Evolutionary conservation across 2,797 vertebrate genomes (phyloP).

Genomic region (Lithobates pipiens): DNA sequence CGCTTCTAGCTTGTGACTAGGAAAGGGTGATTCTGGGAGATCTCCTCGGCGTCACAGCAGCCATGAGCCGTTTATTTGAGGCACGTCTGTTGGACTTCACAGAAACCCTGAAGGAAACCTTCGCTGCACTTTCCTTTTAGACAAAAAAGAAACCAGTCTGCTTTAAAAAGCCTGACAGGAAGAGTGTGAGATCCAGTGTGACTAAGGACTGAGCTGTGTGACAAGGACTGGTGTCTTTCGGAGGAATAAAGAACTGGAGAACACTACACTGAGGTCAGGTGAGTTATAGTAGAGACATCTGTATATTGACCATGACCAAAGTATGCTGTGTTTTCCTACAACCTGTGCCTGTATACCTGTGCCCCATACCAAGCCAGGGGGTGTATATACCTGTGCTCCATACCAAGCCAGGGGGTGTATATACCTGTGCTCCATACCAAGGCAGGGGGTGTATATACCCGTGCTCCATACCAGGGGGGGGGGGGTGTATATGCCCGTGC

Average conservation of each 20-base stretch:
- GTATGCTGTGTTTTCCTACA: too few relatives aligned
- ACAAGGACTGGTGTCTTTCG: background rate
- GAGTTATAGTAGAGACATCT: background rate
- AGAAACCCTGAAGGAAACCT: background rate
- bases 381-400: too few relatives aligned
- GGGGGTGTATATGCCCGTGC: too few relatives aligned
- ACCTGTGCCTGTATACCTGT: too few relatives aligned
- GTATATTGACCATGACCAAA: background rate
- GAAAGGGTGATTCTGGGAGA: background rate
- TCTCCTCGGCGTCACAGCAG: background rate
- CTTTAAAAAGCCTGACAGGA: background rate
- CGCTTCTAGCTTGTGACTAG: conserved; percentile 16
- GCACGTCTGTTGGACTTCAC: background rate
- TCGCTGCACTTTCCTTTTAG: background rate
- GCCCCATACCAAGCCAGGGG: too few relatives aligned
- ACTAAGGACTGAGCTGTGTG: background rate
- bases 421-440: too few relatives aligned
- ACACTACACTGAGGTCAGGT: background rate
- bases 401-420: too few relatives aligned
- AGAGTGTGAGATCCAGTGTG: background rate
- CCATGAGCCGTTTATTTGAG: background rate
- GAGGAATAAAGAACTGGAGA: background rate
- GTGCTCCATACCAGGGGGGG: too few relatives aligned
- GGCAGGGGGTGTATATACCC: too few relatives aligned
- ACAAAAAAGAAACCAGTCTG: background rate